Evolutionary conservation across 1,140 invertebrate genomes (phyloP).

Genomic region (Micrasema minimum): DNA sequence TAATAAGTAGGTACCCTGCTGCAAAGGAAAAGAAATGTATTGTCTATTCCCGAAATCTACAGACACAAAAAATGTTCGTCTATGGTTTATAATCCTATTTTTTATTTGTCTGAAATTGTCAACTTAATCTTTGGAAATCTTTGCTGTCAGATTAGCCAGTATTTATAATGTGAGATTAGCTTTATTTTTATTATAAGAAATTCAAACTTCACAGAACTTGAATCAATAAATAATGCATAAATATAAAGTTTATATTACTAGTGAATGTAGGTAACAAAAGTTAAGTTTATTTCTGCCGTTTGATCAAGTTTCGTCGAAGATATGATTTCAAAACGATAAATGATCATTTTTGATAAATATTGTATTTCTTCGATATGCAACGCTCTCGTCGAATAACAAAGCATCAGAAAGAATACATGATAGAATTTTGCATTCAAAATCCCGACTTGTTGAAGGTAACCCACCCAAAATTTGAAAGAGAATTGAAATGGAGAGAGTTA

Average conservation of each 20-base stretch:
- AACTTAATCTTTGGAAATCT: too few relatives aligned
- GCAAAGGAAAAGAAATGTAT: too few relatives aligned
- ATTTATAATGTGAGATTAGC: too few relatives aligned
- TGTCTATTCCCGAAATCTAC: too few relatives aligned
- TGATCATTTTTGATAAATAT: not conserved
- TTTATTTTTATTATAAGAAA: too few relatives aligned
- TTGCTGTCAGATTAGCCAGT: too few relatives aligned
- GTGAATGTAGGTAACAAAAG: not conserved
- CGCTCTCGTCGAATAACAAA: conserved; percentile 21
- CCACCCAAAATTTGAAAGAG: conserved; percentile 11
- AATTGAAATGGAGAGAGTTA: conserved; percentile 28
- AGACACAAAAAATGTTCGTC: too few relatives aligned
- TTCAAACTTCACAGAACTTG: not conserved
- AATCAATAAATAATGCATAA: not conserved
- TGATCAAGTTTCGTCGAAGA: not conserved
- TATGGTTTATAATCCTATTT: too few relatives aligned
- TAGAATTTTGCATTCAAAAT: conserved; percentile 13
- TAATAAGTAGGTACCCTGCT: too few relatives aligned
- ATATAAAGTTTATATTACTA: not conserved
- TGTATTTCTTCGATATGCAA: conserved; percentile 23
- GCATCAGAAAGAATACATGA: conserved; percentile 25
- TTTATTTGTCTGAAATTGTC: too few relatives aligned
- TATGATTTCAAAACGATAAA: not conserved
- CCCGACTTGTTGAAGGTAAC: not conserved
- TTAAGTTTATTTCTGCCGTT: not conserved